A percentile compares a stretch with the other conserved stretches of the same genome.
Evolutionary conservation across 2,888 invertebrate species (phyloP).

Genomic region (Camponotus fellah): DNA sequence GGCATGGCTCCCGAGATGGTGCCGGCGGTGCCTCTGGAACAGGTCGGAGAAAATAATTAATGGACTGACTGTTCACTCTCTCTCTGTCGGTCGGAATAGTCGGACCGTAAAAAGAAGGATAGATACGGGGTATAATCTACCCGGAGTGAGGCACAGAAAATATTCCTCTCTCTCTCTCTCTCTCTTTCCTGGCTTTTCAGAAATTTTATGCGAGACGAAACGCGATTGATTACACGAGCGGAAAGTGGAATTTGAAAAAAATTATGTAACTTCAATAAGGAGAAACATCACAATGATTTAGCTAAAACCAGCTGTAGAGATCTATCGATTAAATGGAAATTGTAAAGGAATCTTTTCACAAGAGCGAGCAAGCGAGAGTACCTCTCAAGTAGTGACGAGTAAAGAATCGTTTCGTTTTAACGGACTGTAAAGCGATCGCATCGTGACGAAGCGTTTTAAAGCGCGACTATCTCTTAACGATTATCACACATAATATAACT

Average conservation of each 20-base stretch:
- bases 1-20: constrained; percentile 80
- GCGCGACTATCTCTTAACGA: constrained; percentile 4
- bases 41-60: constrained; percentile 71
- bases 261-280: not conserved
- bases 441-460: constrained; percentile 24
- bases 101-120: constrained; percentile 48
- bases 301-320: not conserved
- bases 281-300: not conserved
- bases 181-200: not conserved
- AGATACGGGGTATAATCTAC: constrained; percentile 59
- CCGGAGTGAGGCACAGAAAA: constrained; percentile 16
- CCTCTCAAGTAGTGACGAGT: not conserved
- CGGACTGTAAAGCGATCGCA: not conserved
- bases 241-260: not conserved
- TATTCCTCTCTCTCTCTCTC: not conserved
- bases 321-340: not conserved
- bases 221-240: not conserved
- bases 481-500: constrained; percentile 15
- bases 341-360: not conserved
- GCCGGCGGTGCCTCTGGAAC: constrained; percentile 76
- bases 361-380: not conserved
- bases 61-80: constrained; percentile 53
- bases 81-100: constrained; percentile 40
- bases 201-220: not conserved
- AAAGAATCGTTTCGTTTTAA: constrained; percentile 20